Evolutionary conservation across 2,888 invertebrate species (phyloP), one percentile per base, ranked within the genome.

Genomic region (Volucella inanis): DNA sequence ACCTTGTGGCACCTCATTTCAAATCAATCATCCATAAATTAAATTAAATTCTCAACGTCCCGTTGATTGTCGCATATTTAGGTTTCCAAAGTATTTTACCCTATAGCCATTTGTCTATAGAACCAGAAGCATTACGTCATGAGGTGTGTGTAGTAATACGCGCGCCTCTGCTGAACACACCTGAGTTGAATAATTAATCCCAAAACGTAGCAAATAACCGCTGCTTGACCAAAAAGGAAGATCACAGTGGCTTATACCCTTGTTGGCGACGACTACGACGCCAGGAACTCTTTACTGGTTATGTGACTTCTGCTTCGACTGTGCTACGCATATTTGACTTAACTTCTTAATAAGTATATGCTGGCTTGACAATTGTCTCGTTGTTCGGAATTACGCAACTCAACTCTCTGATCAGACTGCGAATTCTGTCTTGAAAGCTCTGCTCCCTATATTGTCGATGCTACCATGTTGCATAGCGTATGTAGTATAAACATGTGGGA

Each of bases 181-280:
- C 62, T 64, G 71, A 71, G 47, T 43, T 41, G 71, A 70, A 78
- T 78, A 55, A 45, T 71, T 71, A 64, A 39, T 49, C 0, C 57
- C 65, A 22, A 59, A 77, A 61, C 76, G 76, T 68, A 22, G 45
- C 14, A 64, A 64, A 78, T 50, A 71, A 78, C 78, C 71, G 78
- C 78, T 78, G 62, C 41, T 62, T 62, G 68, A n/a, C 68, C 61
- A 62, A 77, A 77, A 70, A 77, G 61, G 62, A 62, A 54, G 41
- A 14, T 49, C 22, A 8, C 54, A 49, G 12, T 62, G 62, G 31
- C 15, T 38, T 3, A 12, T 3, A 45, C 45, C 45, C 45, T 64
- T n/a, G 12, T 12, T 59, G 50, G 41, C 74, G 38, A 76, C 77
- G 45, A 18, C 68, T 3, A 11, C 50, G 18, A 45, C n/a, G 31